Evolutionary conservation across 2,113 vertebrate genomes (phyloP).

Genomic region (Hucho hucho): DNA sequence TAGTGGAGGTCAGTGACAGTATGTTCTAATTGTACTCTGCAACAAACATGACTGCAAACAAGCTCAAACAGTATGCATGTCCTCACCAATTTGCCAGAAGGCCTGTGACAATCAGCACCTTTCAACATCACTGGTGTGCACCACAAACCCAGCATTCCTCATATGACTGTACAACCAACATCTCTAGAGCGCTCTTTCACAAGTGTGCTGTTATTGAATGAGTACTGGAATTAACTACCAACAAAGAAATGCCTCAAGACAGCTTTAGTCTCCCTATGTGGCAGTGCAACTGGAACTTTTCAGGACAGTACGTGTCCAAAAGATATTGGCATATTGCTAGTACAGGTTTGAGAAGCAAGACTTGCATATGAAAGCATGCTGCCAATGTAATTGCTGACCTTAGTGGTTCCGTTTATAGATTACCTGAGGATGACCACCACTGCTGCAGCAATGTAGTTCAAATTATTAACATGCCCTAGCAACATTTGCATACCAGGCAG

Average conservation of each 20-base stretch:
- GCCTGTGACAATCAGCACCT: too few species aligned
- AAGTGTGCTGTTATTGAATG: too few species aligned
- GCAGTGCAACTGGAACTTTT: too few species aligned
- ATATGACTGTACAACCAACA: not conserved
- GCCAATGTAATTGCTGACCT: slow-evolving; percentile 2
- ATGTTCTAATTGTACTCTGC: not conserved
- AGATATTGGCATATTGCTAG: too few species aligned
- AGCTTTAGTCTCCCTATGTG: not conserved
- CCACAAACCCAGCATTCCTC: not conserved
- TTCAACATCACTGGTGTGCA: not conserved
- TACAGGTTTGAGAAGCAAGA: too few species aligned
- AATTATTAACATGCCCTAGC: not conserved
- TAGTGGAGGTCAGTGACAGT: not conserved
- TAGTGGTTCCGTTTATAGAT: not conserved
- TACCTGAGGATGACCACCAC: not conserved
- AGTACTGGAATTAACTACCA: not conserved
- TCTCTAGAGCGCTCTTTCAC: not conserved
- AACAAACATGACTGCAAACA: too few species aligned
- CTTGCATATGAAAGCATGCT: not conserved
- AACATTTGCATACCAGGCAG: not conserved
- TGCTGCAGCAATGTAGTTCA: not conserved
- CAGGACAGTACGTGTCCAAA: too few species aligned
- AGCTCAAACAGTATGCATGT: too few species aligned
- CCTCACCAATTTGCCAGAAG: too few species aligned
- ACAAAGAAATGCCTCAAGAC: not conserved